These are phyloP conservation scores for Eurosta solidaginis DNA, from an alignment of 1,140 invertebrate species.

Conservation along the genomic window DNA sequence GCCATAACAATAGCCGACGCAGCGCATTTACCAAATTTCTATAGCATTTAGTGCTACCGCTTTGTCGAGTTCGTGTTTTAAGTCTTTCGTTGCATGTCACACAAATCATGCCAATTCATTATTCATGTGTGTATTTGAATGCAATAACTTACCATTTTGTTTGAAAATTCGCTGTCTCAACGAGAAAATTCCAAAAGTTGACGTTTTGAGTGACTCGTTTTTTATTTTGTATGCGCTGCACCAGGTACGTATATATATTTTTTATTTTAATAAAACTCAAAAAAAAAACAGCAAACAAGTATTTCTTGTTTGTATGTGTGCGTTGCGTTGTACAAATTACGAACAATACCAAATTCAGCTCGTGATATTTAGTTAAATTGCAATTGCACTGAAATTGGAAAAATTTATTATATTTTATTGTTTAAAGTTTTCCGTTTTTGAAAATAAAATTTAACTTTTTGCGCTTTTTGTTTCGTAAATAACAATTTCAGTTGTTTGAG, in stretches of 20 bases:
- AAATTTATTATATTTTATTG: not conserved
- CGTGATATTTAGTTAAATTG: slow-evolving; percentile 1
- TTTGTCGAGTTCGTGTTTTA: not conserved
- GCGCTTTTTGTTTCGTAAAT: too few species aligned
- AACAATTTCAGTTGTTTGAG: too few species aligned
- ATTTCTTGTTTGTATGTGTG: not conserved
- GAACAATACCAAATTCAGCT: not conserved
- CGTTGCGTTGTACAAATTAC: not conserved
- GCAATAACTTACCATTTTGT: slow-evolving; percentile 26
- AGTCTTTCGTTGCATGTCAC: not conserved
- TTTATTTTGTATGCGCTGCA: not conserved
- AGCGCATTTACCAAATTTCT: not conserved
- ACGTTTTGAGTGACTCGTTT: not conserved
- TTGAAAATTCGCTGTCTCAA: not conserved
- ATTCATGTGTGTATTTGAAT: not conserved
- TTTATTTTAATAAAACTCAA: not conserved
- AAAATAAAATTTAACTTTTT: not conserved
- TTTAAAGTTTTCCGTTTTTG: not conserved
- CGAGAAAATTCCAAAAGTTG: not conserved
- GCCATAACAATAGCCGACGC: too few species aligned
- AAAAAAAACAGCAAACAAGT: not conserved
- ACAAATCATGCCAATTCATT: not conserved
- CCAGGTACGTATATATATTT: not conserved
- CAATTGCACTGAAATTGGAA: not conserved
- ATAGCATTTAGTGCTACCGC: not conserved